Percentiles rank a stretch among this genome's conserved stretches.
These are phyloP conservation scores for Anguilla pacifica DNA, from an alignment of 2,797 vertebrate genomes.

Conservation along the genomic window DNA sequence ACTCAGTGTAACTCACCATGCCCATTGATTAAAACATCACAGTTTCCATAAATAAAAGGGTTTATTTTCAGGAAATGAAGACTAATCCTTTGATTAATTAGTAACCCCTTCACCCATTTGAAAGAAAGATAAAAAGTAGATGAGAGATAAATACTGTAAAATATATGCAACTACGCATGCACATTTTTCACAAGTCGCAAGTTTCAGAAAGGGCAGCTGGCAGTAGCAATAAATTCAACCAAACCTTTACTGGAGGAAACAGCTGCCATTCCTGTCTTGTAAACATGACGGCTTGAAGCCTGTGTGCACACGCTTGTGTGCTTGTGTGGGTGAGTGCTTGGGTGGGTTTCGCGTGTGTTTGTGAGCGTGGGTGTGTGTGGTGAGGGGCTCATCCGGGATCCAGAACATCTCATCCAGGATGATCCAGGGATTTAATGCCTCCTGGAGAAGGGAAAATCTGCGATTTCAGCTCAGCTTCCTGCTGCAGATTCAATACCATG, in stretches of 20 bases:
- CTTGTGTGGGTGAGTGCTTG: not conserved
- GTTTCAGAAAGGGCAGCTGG: no score
- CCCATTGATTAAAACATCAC: no score
- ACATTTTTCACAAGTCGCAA: no score
- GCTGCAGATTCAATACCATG: not conserved
- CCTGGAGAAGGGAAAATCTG: not conserved
- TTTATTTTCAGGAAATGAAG: no score
- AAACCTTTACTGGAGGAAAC: not conserved
- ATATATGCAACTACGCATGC: not conserved
- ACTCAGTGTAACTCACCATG: no score
- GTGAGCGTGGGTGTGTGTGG: slow-evolving; percentile 19
- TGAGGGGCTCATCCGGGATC: slow-evolving; percentile 52
- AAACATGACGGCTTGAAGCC: not conserved
- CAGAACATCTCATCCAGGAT: slow-evolving; percentile 45
- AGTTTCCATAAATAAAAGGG: no score
- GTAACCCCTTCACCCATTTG: not conserved
- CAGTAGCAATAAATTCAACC: not conserved
- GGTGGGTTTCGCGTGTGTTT: not conserved
- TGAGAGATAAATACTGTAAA: not conserved
- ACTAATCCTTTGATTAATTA: no score
- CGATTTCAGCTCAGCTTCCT: not conserved
- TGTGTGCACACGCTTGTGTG: slow-evolving; percentile 25
- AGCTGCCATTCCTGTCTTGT: not conserved
- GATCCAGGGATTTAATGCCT: slow-evolving; percentile 51
- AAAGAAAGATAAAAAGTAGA: not conserved